Percentiles rank a stretch among this genome's conserved stretches.
Conservation (phyloP, 2,888 invertebrate species). For the Hylaea fasciaria region DNA sequence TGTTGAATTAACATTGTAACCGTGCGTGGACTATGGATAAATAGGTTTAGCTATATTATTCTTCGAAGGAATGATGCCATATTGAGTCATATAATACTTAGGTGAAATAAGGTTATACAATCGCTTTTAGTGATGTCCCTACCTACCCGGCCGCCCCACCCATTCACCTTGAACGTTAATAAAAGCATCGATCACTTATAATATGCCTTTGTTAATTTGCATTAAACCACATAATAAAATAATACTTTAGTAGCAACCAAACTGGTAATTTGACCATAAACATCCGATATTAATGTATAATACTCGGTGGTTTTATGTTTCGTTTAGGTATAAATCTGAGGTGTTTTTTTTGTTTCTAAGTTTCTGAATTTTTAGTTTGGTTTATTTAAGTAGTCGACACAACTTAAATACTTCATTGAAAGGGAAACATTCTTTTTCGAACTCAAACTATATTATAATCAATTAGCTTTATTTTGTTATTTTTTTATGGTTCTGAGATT, state of each 20-base stretch:
- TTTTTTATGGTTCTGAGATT: too few species aligned
- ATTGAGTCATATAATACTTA: constrained; percentile 17
- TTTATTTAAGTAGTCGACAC: too few species aligned
- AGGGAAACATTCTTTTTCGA: too few species aligned
- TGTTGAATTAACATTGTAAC: not conserved
- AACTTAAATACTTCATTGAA: too few species aligned
- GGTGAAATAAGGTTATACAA: constrained; percentile 9
- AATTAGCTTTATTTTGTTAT: too few species aligned
- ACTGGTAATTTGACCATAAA: constrained; percentile 18
- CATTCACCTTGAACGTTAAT: constrained; percentile 14
- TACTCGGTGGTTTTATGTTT: not conserved
- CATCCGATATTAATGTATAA: not conserved
- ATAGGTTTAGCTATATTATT: not conserved
- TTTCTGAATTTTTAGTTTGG: not conserved
- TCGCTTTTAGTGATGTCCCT: not conserved
- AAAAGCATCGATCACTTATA: constrained; percentile 5
- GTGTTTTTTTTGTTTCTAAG: too few species aligned
- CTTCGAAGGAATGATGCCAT: constrained; percentile 13
- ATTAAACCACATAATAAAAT: not conserved
- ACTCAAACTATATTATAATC: too few species aligned
- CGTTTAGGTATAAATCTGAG: not conserved
- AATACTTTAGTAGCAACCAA: constrained; percentile 1
- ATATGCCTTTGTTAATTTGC: constrained; percentile 6
- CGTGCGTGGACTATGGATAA: not conserved
- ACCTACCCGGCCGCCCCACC: constrained; percentile 1